Evolutionary conservation across 2,113 vertebrate genomes (phyloP).

Genomic region (Tetrao urogallus): DNA sequence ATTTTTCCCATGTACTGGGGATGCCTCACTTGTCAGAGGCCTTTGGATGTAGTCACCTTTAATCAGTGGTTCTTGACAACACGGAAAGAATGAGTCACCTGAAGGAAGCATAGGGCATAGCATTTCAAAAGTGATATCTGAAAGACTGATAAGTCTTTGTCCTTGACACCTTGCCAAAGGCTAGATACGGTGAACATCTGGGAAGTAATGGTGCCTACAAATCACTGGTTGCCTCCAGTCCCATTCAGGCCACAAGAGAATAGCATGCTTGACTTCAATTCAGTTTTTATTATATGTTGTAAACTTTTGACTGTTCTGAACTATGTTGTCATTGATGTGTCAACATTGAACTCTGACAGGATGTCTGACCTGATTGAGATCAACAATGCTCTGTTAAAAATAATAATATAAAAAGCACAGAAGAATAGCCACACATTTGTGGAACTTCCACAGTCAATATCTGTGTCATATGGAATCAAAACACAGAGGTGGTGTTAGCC

Average conservation of each 20-base stretch:
- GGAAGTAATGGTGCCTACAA: slow-evolving; percentile 79
- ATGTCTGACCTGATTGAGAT: slow-evolving; percentile 63
- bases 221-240: slow-evolving; percentile 69
- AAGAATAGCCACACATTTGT: neutral
- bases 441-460: neutral
- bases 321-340: slow-evolving; percentile 58
- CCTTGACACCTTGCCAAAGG: slow-evolving; percentile 80
- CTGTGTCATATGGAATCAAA: neutral
- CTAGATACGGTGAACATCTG: slow-evolving; percentile 74
- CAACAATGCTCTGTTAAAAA: slow-evolving; percentile 31
- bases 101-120: slow-evolving; percentile 63
- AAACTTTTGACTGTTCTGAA: slow-evolving; percentile 74
- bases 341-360: slow-evolving; percentile 61
- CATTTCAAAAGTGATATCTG: slow-evolving; percentile 73
- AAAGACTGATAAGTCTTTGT: slow-evolving; percentile 80
- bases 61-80: slow-evolving; percentile 77
- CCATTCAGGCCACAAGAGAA: slow-evolving; percentile 51
- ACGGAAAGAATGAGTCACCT: slow-evolving; percentile 75
- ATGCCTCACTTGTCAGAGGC: slow-evolving; percentile 69
- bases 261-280: slow-evolving; percentile 55
- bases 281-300: slow-evolving; percentile 74
- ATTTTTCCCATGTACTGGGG: slow-evolving; percentile 51
- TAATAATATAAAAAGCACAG: neutral
- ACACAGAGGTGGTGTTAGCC: rapidly evolving
- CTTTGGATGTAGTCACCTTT: slow-evolving; percentile 75